These are phyloP conservation scores for Parnassius glacialis DNA, from an alignment of 2,888 invertebrate species.

Conservation along the genomic window DNA sequence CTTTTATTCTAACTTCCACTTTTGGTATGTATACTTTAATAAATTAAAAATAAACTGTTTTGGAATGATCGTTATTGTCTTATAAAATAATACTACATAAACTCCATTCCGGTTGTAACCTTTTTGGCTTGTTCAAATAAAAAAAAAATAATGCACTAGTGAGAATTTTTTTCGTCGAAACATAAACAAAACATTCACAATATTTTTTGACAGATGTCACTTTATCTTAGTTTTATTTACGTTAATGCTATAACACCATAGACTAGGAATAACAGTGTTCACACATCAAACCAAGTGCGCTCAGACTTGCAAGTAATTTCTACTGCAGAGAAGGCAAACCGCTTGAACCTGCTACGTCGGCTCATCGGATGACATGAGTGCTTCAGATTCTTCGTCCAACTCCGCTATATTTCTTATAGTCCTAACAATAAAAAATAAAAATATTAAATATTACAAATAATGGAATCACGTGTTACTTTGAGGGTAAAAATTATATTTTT, in stretches of 20 bases:
- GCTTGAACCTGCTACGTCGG: conserved; percentile 59
- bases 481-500: too few species aligned
- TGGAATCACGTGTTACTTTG: too few species aligned
- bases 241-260: conserved; percentile 17
- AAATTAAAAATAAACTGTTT: conserved; percentile 24
- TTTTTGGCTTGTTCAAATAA: too few species aligned
- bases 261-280: conserved; percentile 43
- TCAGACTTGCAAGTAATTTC: conserved; percentile 30
- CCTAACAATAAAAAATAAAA: conserved; percentile 22
- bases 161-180: too few species aligned
- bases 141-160: too few species aligned
- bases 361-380: conserved; percentile 77
- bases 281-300: conserved; percentile 46
- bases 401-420: conserved; percentile 49
- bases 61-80: conserved; percentile 37
- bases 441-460: too few species aligned
- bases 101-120: conserved; percentile 5
- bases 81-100: conserved; percentile 30
- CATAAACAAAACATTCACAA: not conserved
- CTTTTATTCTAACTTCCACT: not conserved
- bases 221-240: conserved; percentile 17
- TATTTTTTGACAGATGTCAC: conserved; percentile 7
- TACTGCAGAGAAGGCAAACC: conserved; percentile 24
- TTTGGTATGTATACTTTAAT: conserved; percentile 15
- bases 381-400: conserved; percentile 82